Conservation (phyloP, 1,140 invertebrate species). For the Ericerus pela region DNA sequence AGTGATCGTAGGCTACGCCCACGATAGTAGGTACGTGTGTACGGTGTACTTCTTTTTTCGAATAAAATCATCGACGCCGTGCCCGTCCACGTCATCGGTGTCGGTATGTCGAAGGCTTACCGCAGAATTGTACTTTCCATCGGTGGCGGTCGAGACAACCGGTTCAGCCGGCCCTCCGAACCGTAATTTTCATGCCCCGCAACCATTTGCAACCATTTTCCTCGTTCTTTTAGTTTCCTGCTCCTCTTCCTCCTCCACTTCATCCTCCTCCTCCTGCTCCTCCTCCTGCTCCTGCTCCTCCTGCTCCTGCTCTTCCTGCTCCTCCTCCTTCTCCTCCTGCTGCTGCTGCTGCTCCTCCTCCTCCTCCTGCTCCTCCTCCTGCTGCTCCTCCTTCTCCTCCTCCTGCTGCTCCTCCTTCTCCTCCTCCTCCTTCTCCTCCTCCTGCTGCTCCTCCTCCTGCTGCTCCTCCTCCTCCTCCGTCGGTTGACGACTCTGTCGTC, state of each 20-base stretch:
- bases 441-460: neutral
- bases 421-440: neutral
- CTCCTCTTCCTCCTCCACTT: neutral
- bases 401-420: neutral
- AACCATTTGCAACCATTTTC: neutral
- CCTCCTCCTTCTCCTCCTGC: neutral
- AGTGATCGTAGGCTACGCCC: too few relatives aligned
- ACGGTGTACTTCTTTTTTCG: too few relatives aligned
- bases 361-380: neutral
- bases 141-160: too few relatives aligned
- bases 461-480: neutral
- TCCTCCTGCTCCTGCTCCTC: neutral
- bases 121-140: too few relatives aligned
- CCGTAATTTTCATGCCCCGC: neutral
- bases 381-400: neutral
- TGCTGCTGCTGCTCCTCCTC: neutral
- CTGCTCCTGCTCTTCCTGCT: neutral
- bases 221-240: neutral
- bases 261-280: neutral
- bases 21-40: too few relatives aligned
- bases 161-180: too few relatives aligned
- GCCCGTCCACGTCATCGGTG: too few relatives aligned
- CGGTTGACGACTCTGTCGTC: too few relatives aligned
- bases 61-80: too few relatives aligned
- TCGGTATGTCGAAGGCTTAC: too few relatives aligned